These are phyloP conservation scores for Mylabris sibirica DNA, from an alignment of 2,888 invertebrate genomes.

Conservation along the genomic window DNA sequence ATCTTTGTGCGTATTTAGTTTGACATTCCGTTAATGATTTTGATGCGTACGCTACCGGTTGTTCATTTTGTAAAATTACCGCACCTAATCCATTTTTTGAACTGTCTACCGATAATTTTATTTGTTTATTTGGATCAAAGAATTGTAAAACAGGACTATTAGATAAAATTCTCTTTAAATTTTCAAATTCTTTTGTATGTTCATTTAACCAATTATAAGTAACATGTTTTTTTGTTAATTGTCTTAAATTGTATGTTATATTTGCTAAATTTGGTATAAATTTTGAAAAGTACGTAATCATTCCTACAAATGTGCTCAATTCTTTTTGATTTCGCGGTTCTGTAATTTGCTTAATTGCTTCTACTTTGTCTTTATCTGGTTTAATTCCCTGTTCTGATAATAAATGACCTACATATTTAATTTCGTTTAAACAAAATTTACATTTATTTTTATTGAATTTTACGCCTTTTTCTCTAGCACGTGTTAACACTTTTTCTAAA, in stretches of 20 bases:
- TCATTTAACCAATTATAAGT: background rate
- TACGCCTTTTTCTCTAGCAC: too few species aligned
- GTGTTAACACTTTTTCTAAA: background rate
- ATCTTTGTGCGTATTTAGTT: conserved; percentile 18
- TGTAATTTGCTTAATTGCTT: background rate
- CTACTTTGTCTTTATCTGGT: background rate
- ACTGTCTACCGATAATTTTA: background rate
- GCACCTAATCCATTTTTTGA: background rate
- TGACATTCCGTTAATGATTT: background rate
- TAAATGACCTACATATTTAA: background rate
- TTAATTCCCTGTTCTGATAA: background rate
- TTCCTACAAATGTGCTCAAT: background rate
- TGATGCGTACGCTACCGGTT: background rate
- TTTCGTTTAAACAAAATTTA: background rate
- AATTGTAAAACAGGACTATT: conserved; percentile 1
- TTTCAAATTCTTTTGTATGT: background rate
- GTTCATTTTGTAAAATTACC: too few species aligned
- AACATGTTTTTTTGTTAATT: background rate
- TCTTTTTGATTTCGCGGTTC: background rate
- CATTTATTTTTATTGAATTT: background rate
- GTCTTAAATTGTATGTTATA: background rate
- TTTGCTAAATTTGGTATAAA: conserved; percentile 6
- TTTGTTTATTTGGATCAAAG: conserved; percentile 6
- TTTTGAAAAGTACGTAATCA: conserved; percentile 1
- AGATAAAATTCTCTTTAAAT: background rate